Percentiles rank a stretch among this genome's conserved stretches.
These are phyloP conservation scores for Fragum sueziense DNA, from an alignment of 2,888 invertebrate species.

Conservation along the genomic window DNA sequence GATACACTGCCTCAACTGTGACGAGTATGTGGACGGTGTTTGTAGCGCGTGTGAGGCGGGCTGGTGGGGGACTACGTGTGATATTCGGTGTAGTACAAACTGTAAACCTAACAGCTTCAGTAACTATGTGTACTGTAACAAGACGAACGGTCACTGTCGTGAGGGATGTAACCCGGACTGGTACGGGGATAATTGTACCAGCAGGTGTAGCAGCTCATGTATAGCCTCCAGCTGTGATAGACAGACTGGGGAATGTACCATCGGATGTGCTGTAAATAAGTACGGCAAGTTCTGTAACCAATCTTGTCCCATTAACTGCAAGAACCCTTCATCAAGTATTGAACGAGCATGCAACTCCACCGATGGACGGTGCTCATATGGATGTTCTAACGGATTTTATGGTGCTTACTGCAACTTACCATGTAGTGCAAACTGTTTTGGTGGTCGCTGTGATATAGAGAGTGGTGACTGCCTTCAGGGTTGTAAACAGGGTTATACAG, in stretches of 20 bases:
- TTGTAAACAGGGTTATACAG: conserved; percentile 57
- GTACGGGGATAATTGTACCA: conserved; percentile 52
- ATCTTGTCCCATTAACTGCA: conserved; percentile 55
- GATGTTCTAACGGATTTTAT: conserved; percentile 51
- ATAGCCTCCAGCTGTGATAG: conserved; percentile 49
- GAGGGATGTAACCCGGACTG: conserved; percentile 35
- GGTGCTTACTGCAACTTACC: conserved; percentile 51
- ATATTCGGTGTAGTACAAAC: conserved; percentile 37
- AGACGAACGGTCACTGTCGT: conserved; percentile 22
- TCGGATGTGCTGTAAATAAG: conserved; percentile 53
- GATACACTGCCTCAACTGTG: conserved; percentile 43
- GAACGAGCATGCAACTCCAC: conserved; percentile 42
- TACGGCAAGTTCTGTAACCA: conserved; percentile 60
- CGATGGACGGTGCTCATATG: conserved; percentile 45
- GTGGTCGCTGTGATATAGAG: conserved; percentile 45
- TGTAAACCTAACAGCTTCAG: conserved; percentile 12
- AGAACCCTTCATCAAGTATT: conserved; percentile 22
- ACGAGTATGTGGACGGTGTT: conserved; percentile 30
- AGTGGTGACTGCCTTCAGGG: conserved; percentile 48
- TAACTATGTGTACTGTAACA: conserved; percentile 47
- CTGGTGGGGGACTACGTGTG: conserved; percentile 59
- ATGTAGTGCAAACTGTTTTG: conserved; percentile 53
- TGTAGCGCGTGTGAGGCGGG: conserved; percentile 58
- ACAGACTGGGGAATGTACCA: conserved; percentile 52
- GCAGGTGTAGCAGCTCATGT: conserved; percentile 57